Evolutionary conservation across 2,113 vertebrate genomes (phyloP), one percentile per base, ranked within the genome.

Genomic region (Emberiza fucata): DNA sequence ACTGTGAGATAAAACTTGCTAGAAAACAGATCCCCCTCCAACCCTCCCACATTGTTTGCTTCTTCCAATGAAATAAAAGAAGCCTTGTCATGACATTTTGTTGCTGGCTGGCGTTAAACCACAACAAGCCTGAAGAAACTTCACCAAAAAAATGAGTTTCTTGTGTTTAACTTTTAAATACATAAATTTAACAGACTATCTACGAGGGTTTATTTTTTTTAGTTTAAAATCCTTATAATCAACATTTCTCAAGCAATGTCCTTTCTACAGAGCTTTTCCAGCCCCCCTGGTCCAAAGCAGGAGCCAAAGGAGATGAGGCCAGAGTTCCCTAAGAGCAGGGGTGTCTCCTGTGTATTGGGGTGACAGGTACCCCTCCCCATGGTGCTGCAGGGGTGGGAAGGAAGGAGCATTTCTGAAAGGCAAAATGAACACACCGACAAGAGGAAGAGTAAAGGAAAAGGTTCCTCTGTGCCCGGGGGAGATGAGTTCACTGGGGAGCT

Each of bases 341-440:
- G 8, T 61, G 35, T 65, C 29, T 42, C 35, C 33, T 0, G 0
- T 13, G 24, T 12, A 4, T 28, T 20, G 29, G 45, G 27, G 61
- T 44, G 69, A n/a, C 13, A 35, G 18, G 21, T 35, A 40, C 45
- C 40, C 23, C 25, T 48, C 17, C 66, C 37, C 31, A 27, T 6
- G 2, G 0, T 0, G 1, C 29, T 40, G 8, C 53, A 69, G 35
- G 47, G 80, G 50, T 12, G 10, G 76, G 81, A 83, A 94, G 78
- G 81, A 82, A 94, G 22, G 72, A 97, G 70, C 63, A 85, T 89
- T 96, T 96, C n/a, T 25, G 90, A 83, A 90, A 96, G 92, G 73
- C 48, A 79, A 87, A 96, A 96, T 65, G 72, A 96, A 96, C 96
- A 86, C 31, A 57, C 29, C 9, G 6, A 85, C 28, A 54, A 90